A percentile compares a stretch with the other conserved stretches of the same genome.
phyloP scores from a whole-genome alignment of 2,113 vertebrate genomes.

The Odontophorus gujanensis region DNA sequence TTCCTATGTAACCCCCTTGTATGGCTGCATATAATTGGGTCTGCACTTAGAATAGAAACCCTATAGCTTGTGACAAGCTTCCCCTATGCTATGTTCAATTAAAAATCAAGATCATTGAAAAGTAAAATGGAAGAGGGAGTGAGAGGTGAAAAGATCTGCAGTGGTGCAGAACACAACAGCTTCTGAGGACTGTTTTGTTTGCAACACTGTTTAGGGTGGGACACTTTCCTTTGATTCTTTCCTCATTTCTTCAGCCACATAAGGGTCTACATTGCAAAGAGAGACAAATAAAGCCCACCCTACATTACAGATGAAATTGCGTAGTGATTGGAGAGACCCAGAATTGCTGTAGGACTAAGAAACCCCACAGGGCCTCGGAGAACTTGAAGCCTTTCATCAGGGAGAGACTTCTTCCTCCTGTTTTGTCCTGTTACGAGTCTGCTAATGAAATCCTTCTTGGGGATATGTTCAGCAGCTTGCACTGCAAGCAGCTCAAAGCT shows the following conservation, averaged over 20 bases:
- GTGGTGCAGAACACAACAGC: neutral
- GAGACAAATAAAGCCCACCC: neutral
- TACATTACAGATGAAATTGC: neutral
- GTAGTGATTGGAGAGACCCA: neutral
- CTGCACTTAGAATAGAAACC: neutral
- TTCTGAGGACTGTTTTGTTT: neutral
- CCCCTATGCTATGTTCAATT: no score
- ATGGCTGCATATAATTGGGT: neutral
- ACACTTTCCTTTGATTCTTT: neutral
- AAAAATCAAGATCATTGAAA: neutral
- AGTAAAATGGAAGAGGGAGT: neutral
- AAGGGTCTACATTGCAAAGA: neutral
- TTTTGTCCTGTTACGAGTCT: neutral
- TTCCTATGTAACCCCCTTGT: neutral
- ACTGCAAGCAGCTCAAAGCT: neutral
- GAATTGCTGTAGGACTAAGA: neutral
- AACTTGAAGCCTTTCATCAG: neutral
- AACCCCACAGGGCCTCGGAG: neutral
- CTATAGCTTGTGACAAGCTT: neutral
- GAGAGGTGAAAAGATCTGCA: neutral
- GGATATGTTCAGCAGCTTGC: neutral
- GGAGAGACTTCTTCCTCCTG: neutral
- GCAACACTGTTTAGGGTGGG: neutral
- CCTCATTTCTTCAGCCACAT: neutral
- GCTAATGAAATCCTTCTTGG: slow-evolving; percentile 15